Evolutionary conservation across 2,797 vertebrate species (phyloP).

Genomic region (Martes flavigula): DNA sequence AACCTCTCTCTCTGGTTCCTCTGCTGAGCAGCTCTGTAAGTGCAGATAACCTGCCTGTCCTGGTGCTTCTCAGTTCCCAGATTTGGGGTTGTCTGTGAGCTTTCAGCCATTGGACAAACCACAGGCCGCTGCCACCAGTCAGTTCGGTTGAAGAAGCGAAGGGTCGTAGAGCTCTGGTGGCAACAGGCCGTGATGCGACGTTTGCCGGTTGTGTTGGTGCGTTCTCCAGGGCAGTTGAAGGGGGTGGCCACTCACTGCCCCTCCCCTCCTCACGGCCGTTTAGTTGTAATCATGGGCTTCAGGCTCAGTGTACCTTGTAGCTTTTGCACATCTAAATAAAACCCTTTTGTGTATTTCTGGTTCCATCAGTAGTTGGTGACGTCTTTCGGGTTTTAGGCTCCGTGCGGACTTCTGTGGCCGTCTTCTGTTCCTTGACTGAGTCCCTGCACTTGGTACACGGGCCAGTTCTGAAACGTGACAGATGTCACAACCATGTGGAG

Average conservation of each 20-base stretch:
- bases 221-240: background rate
- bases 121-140: background rate
- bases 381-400: background rate
- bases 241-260: background rate
- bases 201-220: background rate
- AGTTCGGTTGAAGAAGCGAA: background rate
- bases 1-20: background rate
- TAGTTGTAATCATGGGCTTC: accelerated
- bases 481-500: too few relatives aligned
- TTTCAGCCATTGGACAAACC: background rate
- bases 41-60: background rate
- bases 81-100: background rate
- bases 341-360: background rate
- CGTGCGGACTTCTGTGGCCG: background rate
- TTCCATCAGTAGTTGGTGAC: background rate
- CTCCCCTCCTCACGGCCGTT: background rate
- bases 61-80: background rate
- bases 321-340: background rate
- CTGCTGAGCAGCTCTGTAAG: background rate
- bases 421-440: background rate
- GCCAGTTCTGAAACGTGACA: background rate
- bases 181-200: too few relatives aligned
- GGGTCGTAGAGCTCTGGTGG: background rate
- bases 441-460: background rate
- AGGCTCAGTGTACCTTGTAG: background rate